Evolutionary conservation across 2,797 vertebrate genomes (phyloP), one percentile per base, ranked within the genome.

Genomic region (Malacoraja senta): DNA sequence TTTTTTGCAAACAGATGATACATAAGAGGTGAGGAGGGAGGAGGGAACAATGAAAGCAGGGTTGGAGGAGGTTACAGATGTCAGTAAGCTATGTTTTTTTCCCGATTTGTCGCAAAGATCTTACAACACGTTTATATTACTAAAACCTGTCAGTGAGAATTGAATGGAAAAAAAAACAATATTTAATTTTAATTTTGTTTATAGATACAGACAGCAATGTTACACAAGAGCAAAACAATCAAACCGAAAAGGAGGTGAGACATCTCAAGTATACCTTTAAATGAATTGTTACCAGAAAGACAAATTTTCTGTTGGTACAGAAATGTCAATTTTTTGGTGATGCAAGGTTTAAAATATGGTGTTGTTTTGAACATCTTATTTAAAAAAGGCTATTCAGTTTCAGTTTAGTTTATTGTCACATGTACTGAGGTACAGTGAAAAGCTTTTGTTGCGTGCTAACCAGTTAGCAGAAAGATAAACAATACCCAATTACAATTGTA

Each of bases 111-210:
- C 84, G 35, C 65, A 53, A 68, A 10, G 0, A 68, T 88, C 63
- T 35, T 35, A 32, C n/a, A 88, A 35, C n/a, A 35, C 0, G 0
- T 68, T 88, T 88, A 68, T 68, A 88, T 68, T 68, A 4, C 35
- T 35, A 68, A 7, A 21, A 68, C 32, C 19, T 65, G 35, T 35
- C 65, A 35, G 32, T 32, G n/a, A 53, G 68, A 88, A 9, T 88
- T 86, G 83, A 58, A 86, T 8, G 15, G 29, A 65, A 15, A 91
- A 7, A 8, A 1, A n/a, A 58, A 7, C 21, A 74, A 92, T 24
- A 15, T 88, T 68, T 68, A 61, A 68, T 88, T 88, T 68, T 88
- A n/a, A 76, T 58, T 74, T 76, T 92, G 19, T 92, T 92, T 15
- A 92, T 74, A 74, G 90, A 74, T 21, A 74, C 12, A 92, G 90